Evolutionary conservation across 2,797 vertebrate species (phyloP), one percentile per base, ranked within the genome.

Genomic region (Anableps anableps): DNA sequence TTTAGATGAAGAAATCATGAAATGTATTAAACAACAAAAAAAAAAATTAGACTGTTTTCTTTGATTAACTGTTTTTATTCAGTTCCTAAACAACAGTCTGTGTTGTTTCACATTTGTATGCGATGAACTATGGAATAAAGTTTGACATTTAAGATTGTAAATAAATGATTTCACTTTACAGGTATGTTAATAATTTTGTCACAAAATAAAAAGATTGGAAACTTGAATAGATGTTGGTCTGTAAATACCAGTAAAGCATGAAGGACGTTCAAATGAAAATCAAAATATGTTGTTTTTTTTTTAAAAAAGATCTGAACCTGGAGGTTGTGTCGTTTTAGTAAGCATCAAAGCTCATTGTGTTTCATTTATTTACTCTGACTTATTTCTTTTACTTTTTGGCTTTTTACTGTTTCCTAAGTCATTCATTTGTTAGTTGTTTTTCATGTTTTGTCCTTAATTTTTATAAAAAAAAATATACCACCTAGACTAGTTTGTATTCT

Each of bases 201-300:
- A 48, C 55, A 36, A 83, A 75, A 83, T 78, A 78, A 82, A 82
- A n/a, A n/a, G 71, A 62, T 23, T 5, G 26, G 16, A 74, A 9
- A 13, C 4, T 58, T 0, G 36, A 78, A 66, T 45, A 26, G 51
- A 21, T 55, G 8, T 72, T 72, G 45, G 47, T 47, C 47, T 43
- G 70, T 53, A n/a, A n/a, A n/a, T n/a, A n/a, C n/a, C n/a, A n/a
- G n/a, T n/a, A n/a, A n/a, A n/a, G n/a, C n/a, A n/a, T 14, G 16
- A 64, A 68, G 36, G 34, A 68, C 48, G 8, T 21, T 23, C 17
- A 4, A 50, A 62, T 16, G 13, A 17, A 19, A n/a, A n/a, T n/a
- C n/a, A n/a, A n/a, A n/a, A n/a, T n/a, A n/a, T n/a, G n/a, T n/a
- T n/a, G n/a, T n/a, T n/a, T n/a, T n/a, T n/a, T n/a, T n/a, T n/a